phyloP scores from a whole-genome alignment of 2,888 invertebrate species.

The Tryphoninae sp. region DNA sequence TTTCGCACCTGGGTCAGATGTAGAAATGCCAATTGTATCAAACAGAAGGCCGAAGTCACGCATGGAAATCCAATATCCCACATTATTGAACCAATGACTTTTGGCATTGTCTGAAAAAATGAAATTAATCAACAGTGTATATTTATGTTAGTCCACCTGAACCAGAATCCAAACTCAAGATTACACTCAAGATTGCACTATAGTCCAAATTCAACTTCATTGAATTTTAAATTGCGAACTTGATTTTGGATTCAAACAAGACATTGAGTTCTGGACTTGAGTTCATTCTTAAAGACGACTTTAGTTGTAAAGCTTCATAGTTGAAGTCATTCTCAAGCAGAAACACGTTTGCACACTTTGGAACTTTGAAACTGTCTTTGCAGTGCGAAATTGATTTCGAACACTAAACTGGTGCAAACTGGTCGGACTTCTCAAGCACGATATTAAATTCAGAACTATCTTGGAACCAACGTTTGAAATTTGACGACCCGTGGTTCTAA shows the following conservation, averaged over 20 bases:
- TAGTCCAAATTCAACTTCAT: background rate
- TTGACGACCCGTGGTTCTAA: too few species aligned
- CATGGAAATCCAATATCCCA: constrained; percentile 84
- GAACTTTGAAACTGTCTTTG: too few species aligned
- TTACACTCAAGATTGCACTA: background rate
- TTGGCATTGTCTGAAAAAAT: constrained; percentile 81
- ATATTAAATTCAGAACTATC: too few species aligned
- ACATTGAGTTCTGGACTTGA: background rate
- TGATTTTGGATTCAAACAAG: background rate
- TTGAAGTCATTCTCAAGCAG: too few species aligned
- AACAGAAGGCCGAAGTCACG: constrained; percentile 83
- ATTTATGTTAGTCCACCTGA: background rate
- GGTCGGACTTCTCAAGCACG: too few species aligned
- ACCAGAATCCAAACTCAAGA: background rate
- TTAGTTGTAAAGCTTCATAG: too few species aligned
- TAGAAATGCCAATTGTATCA: constrained; percentile 83
- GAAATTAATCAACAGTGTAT: constrained; percentile 24
- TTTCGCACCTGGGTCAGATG: constrained; percentile 83
- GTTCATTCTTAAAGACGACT: background rate
- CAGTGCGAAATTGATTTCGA: too few species aligned
- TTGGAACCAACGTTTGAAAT: too few species aligned
- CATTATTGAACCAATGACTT: constrained; percentile 82
- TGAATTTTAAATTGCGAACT: background rate
- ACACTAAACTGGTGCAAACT: too few species aligned
- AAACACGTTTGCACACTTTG: too few species aligned